Conservation (phyloP, 2,113 vertebrate genomes). For the Carassius gibelio region DNA sequence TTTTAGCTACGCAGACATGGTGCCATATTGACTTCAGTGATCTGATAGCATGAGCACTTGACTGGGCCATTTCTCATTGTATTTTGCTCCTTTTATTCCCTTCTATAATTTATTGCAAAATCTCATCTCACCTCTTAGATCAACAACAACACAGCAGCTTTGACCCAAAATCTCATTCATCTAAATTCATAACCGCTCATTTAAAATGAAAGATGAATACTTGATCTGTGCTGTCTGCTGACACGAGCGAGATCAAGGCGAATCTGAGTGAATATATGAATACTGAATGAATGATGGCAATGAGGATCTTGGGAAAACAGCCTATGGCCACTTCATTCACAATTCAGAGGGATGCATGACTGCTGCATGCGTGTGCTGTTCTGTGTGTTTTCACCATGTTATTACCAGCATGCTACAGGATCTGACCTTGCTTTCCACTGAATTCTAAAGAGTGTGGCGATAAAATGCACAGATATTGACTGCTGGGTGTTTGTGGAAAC, state of each 20-base stretch:
- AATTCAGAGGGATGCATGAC: conserved; percentile 7
- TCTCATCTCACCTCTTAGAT: conserved; percentile 4
- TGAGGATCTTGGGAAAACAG: background rate
- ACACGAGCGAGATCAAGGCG: conserved; percentile 46
- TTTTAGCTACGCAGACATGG: background rate
- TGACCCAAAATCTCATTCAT: conserved; percentile 33
- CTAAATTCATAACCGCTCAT: conserved; percentile 2
- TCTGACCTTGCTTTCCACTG: conserved; percentile 19
- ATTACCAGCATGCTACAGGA: background rate
- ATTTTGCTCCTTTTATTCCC: background rate
- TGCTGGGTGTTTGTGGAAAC: conserved; percentile 4
- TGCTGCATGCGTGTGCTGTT: background rate
- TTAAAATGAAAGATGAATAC: conserved; percentile 43
- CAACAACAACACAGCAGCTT: conserved; percentile 22
- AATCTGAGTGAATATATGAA: conserved; percentile 35
- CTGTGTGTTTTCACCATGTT: background rate
- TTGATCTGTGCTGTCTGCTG: conserved; percentile 30
- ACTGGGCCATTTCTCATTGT: background rate
- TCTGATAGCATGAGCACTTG: background rate
- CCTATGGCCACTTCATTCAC: background rate
- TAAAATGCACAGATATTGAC: background rate
- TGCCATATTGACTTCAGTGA: background rate
- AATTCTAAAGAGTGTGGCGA: conserved; percentile 1
- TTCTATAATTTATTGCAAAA: background rate
- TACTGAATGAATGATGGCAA: conserved; percentile 28